phyloP scores from a whole-genome alignment of 1,140 invertebrate genomes.

The Drosophila pectinifera region DNA sequence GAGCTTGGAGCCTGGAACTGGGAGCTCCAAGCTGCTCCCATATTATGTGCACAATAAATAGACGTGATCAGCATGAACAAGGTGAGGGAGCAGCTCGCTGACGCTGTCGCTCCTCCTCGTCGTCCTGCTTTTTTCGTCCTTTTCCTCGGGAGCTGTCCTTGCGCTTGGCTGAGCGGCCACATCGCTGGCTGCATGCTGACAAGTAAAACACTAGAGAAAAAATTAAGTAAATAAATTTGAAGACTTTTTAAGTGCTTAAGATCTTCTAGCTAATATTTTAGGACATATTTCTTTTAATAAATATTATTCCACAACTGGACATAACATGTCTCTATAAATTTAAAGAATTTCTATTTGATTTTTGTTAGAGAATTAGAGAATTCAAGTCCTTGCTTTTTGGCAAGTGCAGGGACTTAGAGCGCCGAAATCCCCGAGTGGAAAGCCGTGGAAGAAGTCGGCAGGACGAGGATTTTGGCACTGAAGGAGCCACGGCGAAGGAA shows the following conservation, averaged over 20 bases:
- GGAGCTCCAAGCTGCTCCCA: constrained; percentile 66
- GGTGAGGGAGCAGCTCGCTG: constrained; percentile 52
- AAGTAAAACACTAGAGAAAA: constrained; percentile 27
- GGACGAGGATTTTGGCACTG: constrained; percentile 19
- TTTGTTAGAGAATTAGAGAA: too few relatives aligned
- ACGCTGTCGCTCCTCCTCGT: constrained; percentile 23
- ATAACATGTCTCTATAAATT: neutral
- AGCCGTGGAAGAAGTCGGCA: constrained; percentile 7
- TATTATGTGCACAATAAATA: constrained; percentile 85
- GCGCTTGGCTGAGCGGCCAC: constrained; percentile 72
- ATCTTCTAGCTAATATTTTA: too few relatives aligned
- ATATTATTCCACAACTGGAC: too few relatives aligned
- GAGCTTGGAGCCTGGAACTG: constrained; percentile 5
- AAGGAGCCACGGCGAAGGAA: constrained; percentile 57
- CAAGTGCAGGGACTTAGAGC: constrained; percentile 28
- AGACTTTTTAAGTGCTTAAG: too few relatives aligned
- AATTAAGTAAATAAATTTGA: too few relatives aligned
- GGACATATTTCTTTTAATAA: neutral
- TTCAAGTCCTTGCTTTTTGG: neutral
- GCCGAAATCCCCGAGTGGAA: constrained; percentile 29
- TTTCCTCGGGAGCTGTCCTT: constrained; percentile 56
- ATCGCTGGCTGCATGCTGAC: constrained; percentile 73
- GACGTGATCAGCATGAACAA: constrained; percentile 84
- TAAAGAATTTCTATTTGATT: too few relatives aligned
- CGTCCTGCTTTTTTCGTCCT: constrained; percentile 21